Evolutionary conservation across 2,797 vertebrate species (phyloP).

Genomic region (Malacoctenus gilli): DNA sequence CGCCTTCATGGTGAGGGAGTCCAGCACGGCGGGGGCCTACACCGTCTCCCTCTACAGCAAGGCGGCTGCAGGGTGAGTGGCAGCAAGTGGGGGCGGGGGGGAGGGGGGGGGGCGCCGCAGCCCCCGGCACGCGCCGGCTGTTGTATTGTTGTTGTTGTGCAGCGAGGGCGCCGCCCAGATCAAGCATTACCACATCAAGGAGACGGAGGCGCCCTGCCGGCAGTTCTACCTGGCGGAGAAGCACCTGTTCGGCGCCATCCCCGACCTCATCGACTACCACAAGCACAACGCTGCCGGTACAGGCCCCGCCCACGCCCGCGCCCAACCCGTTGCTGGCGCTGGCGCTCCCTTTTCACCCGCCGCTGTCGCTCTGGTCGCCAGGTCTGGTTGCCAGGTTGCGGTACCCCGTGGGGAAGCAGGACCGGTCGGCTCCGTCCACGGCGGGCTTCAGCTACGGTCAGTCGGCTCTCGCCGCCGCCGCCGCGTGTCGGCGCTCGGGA

Average conservation of each 20-base stretch:
- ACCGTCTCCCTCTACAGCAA: slow-evolving; percentile 92
- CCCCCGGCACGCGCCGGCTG: too few relatives aligned
- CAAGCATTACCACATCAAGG: slow-evolving; percentile 96
- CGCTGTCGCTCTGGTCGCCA: too few relatives aligned
- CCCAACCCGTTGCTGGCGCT: too few relatives aligned
- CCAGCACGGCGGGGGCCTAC: slow-evolving; percentile 87
- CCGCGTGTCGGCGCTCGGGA: too few relatives aligned
- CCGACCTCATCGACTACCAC: slow-evolving; percentile 93
- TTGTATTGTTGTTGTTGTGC: background rate
- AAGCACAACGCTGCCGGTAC: slow-evolving; percentile 95
- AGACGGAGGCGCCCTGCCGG: slow-evolving; percentile 74
- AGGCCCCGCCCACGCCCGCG: too few relatives aligned
- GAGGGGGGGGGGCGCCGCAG: too few relatives aligned
- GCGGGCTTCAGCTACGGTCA: slow-evolving; percentile 96
- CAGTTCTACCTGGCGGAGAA: slow-evolving; percentile 94
- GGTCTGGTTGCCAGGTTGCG: slow-evolving; percentile 91
- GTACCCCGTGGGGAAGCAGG: slow-evolving; percentile 87
- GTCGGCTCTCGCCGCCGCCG: too few relatives aligned
- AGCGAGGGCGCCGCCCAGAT: slow-evolving; percentile 84
- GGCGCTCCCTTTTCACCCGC: too few relatives aligned
- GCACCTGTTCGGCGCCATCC: slow-evolving; percentile 88
- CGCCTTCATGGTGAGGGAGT: slow-evolving; percentile 92
- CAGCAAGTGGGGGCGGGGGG: too few relatives aligned
- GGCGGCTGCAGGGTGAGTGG: slow-evolving; percentile 82
- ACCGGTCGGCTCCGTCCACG: slow-evolving; percentile 85